A percentile compares a stretch with the other conserved stretches of the same genome.
Evolutionary conservation across 2,888 invertebrate genomes (phyloP).

Genomic region (Sesia bembeciformis): DNA sequence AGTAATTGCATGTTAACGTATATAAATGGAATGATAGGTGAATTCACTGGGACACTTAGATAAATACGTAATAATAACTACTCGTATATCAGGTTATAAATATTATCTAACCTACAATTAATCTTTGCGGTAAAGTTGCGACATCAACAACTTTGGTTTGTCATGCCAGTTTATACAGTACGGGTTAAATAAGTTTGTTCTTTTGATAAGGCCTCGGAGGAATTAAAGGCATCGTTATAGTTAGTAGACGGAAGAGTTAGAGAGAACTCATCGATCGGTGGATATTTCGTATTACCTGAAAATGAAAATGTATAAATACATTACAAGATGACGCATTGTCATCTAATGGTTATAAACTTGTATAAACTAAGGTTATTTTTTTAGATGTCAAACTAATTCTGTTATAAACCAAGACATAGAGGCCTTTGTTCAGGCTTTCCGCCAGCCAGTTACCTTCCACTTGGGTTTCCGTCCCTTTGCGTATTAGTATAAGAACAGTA

Average conservation of each 20-base stretch:
- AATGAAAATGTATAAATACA: background rate
- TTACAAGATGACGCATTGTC: no score
- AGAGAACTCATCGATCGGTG: background rate
- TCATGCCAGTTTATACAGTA: slow-evolving; percentile 13
- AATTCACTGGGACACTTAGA: background rate
- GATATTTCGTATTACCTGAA: background rate
- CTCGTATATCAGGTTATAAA: background rate
- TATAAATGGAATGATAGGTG: background rate
- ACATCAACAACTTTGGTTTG: slow-evolving; percentile 30
- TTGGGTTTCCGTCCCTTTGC: no score
- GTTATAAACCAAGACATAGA: no score
- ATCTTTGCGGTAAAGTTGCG: slow-evolving; percentile 16
- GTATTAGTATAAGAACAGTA: no score
- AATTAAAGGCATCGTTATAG: no score
- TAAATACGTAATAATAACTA: background rate
- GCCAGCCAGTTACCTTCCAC: no score
- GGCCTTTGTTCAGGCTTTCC: no score
- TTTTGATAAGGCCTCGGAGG: no score
- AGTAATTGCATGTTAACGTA: background rate
- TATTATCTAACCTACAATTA: slow-evolving; percentile 5
- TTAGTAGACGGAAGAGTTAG: no score
- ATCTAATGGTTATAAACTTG: no score
- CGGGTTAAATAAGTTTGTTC: background rate
- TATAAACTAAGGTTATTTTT: no score
- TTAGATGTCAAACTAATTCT: no score